Evolutionary conservation across 1,140 invertebrate species (phyloP).

Genomic region (Magallana gigas): DNA sequence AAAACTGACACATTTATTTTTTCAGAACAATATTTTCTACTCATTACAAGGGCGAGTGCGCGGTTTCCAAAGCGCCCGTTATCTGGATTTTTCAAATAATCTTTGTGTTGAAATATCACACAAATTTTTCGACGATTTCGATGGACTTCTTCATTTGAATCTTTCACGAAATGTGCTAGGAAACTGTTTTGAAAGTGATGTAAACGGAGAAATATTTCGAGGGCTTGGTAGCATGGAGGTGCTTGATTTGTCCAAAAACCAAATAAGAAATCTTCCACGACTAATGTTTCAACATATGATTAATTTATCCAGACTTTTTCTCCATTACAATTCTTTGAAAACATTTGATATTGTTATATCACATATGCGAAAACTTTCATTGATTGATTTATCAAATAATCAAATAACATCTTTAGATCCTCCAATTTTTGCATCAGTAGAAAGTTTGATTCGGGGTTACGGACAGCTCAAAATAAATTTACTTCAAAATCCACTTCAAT

Average conservation of each 20-base stretch:
- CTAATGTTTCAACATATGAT: not conserved
- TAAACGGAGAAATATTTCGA: not conserved
- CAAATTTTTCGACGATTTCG: not conserved
- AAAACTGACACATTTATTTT: not conserved
- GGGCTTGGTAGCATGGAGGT: not conserved
- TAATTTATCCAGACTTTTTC: not conserved
- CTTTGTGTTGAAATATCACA: not conserved
- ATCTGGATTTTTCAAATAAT: constrained; percentile 24
- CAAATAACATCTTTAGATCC: constrained; percentile 4
- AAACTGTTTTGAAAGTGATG: not conserved
- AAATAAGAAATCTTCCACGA: not conserved
- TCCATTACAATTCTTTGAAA: not conserved
- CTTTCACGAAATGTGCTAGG: not conserved
- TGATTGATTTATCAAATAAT: constrained; percentile 23
- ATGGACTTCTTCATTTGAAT: not conserved
- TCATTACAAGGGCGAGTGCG: not conserved
- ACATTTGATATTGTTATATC: not conserved
- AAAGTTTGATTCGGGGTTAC: not conserved
- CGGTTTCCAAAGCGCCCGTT: not conserved
- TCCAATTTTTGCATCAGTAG: not conserved
- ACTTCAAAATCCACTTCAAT: not conserved
- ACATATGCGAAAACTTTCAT: not conserved
- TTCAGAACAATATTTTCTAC: constrained; percentile 3
- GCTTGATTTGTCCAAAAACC: constrained; percentile 7
- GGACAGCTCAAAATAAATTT: not conserved